Base-by-base conservation (phyloP, 2,888 invertebrate species). In the Thera obeliscata region DNA sequence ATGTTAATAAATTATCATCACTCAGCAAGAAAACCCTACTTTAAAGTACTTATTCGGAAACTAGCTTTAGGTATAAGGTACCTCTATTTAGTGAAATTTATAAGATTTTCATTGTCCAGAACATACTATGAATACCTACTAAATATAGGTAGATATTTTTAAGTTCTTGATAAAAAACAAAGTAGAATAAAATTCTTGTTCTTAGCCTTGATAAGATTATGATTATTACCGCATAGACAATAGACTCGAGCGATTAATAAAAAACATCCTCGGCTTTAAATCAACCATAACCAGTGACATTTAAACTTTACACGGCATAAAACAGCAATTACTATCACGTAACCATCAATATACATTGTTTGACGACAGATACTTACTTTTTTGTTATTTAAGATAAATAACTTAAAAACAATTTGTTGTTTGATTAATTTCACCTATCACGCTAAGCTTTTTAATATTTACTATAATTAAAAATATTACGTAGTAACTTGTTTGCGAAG, bases 301-400 rank as follows among this genome's bases (percentile, higher is more conserved):
- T 66, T 61, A n/a, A 33, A 41, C 33, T 54, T 48, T 56, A 38
- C 69, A 69, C 69, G 69, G 63, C 41, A 69, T 60, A 58, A 67
- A 66, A 59, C 22, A n/a, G 52, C 49, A 56, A 64, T 64, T 60
- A 62, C 22, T 38, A 54, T 43, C 56, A 67, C 64, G 65, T 41
- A 41, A 38, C 38, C 41, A 41, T 41, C 41, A 41, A 41, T 41
- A 41, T 7, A 7, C 7, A 41, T 36, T 48, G 35, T 41, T 35
- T n/a, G 35, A 2, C 22, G 6, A 41, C 1, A 1, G 22, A 22
- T 22, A 22, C 22, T 41, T 56, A 38, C 8, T 61, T 9, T 41
- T 12, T 61, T 48, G 56, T 56, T 59, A 63, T 38, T 48, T 2
- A 35, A 54, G 9, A 59, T 35, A 22, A 43, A 12, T 38, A 56